phyloP scores from a whole-genome alignment of 2,888 invertebrate genomes.

The Acanthacorydalis orientalis region DNA sequence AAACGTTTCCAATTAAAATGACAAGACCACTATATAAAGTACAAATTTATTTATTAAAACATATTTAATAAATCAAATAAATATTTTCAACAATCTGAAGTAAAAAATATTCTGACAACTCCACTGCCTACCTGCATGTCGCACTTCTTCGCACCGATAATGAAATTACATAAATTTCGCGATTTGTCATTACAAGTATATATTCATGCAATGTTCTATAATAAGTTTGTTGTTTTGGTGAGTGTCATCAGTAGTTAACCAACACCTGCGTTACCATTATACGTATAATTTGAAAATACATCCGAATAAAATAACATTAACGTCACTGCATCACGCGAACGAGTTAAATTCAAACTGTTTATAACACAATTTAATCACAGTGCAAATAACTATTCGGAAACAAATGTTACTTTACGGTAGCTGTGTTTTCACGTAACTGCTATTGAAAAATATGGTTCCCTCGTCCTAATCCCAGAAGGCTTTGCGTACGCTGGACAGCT shows the following conservation, averaged over 20 bases:
- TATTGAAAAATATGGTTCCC: conserved; percentile 40
- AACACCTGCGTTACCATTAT: conserved; percentile 23
- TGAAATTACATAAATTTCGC: conserved; percentile 18
- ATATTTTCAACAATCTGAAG: not conserved
- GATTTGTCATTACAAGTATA: conserved; percentile 28
- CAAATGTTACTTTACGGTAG: not conserved
- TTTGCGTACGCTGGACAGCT: conserved; percentile 23
- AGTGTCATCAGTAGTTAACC: conserved; percentile 19
- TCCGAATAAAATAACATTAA: conserved; percentile 8
- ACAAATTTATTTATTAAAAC: not conserved
- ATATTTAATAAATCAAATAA: not conserved
- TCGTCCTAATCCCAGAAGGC: conserved; percentile 35
- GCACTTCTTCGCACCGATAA: conserved; percentile 20
- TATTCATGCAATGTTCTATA: conserved; percentile 10
- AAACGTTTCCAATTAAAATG: not conserved
- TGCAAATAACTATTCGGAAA: not conserved
- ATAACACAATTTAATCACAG: not conserved
- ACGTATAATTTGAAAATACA: conserved; percentile 16
- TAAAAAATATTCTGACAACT: not conserved
- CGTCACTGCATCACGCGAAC: not conserved
- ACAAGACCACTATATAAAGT: not conserved
- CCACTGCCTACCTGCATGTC: conserved; percentile 28
- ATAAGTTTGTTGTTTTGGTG: conserved; percentile 12
- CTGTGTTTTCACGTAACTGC: conserved; percentile 27
- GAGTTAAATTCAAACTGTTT: not conserved